Evolutionary conservation across 2,797 vertebrate genomes (phyloP).

Genomic region (Graptemys geographica): DNA sequence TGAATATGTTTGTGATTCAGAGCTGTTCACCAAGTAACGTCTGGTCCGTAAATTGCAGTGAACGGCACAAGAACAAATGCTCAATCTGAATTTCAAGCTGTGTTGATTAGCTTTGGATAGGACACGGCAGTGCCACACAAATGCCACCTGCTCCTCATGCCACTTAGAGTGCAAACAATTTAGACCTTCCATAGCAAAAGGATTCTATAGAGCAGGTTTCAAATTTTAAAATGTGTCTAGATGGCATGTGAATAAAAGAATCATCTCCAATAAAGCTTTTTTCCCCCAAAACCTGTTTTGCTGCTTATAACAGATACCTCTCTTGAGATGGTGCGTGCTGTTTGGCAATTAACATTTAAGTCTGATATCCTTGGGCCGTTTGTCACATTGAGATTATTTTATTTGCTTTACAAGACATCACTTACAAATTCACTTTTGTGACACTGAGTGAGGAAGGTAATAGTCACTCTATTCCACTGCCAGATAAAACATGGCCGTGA

Average conservation of each 20-base stretch:
- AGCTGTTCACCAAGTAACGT: not conserved
- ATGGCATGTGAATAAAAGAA: conserved; percentile 16
- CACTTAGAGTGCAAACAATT: not conserved
- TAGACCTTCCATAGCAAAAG: not conserved
- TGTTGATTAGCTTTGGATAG: not conserved
- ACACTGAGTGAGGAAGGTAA: conserved; percentile 41
- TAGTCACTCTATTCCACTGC: conserved; percentile 26
- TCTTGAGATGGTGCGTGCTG: not conserved
- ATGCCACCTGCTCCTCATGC: not conserved
- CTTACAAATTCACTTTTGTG: conserved; percentile 56
- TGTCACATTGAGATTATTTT: not conserved
- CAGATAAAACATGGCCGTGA: conserved; percentile 28
- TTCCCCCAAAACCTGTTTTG: conserved; percentile 24
- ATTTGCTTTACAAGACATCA: conserved; percentile 22
- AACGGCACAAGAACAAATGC: not conserved
- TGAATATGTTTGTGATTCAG: not conserved
- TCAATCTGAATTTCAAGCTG: not conserved
- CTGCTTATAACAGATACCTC: not conserved
- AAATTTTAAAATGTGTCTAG: conserved; percentile 5
- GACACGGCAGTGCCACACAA: not conserved
- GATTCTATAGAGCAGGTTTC: not conserved
- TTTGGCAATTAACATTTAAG: conserved; percentile 37
- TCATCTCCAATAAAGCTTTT: not conserved
- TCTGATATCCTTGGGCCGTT: conserved; percentile 46
- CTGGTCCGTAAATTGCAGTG: not conserved